Conservation (phyloP, 2,113 vertebrate genomes). For the Himantopus leucocephalus region DNA sequence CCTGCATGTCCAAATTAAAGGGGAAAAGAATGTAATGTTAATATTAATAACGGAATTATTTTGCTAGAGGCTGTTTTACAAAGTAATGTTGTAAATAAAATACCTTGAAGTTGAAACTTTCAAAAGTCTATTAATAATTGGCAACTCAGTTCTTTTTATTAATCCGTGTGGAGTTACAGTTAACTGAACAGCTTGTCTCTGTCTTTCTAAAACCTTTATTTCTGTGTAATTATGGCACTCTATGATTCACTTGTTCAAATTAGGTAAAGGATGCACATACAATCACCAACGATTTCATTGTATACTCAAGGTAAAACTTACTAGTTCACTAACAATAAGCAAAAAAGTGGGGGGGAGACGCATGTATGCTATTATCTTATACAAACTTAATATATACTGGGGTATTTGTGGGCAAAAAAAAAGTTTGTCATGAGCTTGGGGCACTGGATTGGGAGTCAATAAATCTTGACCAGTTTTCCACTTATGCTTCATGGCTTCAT, state of each 20-base stretch:
- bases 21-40: constrained; percentile 49
- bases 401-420: neutral
- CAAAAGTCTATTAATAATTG: constrained; percentile 24
- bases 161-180: neutral
- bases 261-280: neutral
- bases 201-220: neutral
- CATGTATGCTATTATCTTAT: neutral
- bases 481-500: constrained; percentile 23
- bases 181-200: neutral
- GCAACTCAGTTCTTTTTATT: neutral
- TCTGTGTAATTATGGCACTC: neutral
- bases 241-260: neutral
- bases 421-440: neutral
- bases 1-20: constrained; percentile 57
- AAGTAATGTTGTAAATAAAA: constrained; percentile 61
- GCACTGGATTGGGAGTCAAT: neutral
- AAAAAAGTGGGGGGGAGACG: neutral
- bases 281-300: neutral
- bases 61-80: constrained; percentile 43
- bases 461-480: neutral
- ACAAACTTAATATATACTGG: neutral
- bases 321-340: neutral
- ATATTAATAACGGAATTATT: constrained; percentile 59
- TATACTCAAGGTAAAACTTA: neutral
- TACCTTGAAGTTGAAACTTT: constrained; percentile 11